Conservation (phyloP, 2,888 invertebrate genomes). For the Troides aeacus region DNA sequence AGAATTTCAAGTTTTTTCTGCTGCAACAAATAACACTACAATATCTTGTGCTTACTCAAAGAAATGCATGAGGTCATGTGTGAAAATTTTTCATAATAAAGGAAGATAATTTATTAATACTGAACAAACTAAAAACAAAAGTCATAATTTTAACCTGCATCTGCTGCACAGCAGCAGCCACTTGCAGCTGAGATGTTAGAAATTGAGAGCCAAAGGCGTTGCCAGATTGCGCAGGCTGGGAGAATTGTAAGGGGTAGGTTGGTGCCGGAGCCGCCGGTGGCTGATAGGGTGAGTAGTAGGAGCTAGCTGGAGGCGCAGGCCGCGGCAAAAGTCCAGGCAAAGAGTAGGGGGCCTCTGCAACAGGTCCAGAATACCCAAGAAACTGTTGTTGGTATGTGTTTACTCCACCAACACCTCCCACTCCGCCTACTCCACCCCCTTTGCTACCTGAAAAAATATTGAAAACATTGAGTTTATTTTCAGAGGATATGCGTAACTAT, state of each 20-base stretch:
- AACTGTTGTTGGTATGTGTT: slow-evolving; percentile 76
- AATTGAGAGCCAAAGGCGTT: slow-evolving; percentile 73
- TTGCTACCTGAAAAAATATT: slow-evolving; percentile 36
- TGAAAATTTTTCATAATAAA: no score
- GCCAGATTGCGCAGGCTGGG: slow-evolving; percentile 78
- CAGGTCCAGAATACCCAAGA: slow-evolving; percentile 70
- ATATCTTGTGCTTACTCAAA: no score
- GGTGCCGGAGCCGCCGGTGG: slow-evolving; percentile 79
- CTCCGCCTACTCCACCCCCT: slow-evolving; percentile 63
- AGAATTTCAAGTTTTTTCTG: no score
- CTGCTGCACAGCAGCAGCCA: slow-evolving; percentile 73
- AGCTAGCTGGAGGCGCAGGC: slow-evolving; percentile 70
- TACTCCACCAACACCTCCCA: slow-evolving; percentile 69
- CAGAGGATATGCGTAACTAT: not conserved
- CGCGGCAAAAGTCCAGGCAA: slow-evolving; percentile 71
- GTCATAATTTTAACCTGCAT: slow-evolving; percentile 58
- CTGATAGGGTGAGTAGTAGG: slow-evolving; percentile 76
- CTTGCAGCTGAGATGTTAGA: slow-evolving; percentile 70
- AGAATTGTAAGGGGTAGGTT: slow-evolving; percentile 82
- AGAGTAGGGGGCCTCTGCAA: slow-evolving; percentile 70
- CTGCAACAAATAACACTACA: no score
- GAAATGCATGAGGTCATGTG: no score
- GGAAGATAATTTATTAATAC: not conserved
- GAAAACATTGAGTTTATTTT: not conserved
- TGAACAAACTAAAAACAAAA: not conserved